phyloP scores from a whole-genome alignment of 2,797 vertebrate species.

The Thripadectes ignobilis region DNA sequence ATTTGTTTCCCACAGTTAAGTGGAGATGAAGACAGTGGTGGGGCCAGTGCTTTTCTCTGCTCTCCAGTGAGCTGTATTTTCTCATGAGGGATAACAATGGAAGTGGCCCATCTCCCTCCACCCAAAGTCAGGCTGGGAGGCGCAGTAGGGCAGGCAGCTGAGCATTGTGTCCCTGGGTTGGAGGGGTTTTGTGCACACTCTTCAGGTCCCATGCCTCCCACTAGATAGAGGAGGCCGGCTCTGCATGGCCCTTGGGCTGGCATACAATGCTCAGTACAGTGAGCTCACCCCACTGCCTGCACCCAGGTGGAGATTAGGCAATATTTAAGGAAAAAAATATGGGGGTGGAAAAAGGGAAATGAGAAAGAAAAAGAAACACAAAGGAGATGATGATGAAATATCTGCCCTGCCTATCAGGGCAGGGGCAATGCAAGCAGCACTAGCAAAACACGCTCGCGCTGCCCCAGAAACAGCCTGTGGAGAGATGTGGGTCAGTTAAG shows the following conservation, averaged over 20 bases:
- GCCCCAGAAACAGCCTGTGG: slow-evolving; percentile 17
- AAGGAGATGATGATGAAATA: background rate
- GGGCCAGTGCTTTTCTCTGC: background rate
- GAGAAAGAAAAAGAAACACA: background rate
- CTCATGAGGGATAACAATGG: background rate
- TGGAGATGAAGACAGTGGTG: background rate
- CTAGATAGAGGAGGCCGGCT: background rate
- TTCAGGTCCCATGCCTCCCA: fast-evolving
- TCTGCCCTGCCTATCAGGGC: background rate
- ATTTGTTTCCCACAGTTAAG: background rate
- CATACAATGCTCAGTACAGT: background rate
- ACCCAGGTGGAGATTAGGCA: background rate
- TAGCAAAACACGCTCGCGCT: slow-evolving; percentile 39
- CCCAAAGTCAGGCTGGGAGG: fast-evolving
- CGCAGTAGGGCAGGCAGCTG: background rate
- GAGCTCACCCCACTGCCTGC: background rate
- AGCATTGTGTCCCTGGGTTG: background rate
- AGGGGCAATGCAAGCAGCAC: background rate
- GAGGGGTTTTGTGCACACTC: background rate
- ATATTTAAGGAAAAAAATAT: slow-evolving; percentile 8
- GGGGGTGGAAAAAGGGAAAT: slow-evolving; percentile 10
- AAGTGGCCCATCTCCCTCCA: background rate
- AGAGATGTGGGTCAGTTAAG: slow-evolving; percentile 64
- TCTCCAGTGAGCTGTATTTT: background rate
- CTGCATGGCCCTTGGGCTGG: background rate